A percentile compares a stretch with the other conserved stretches of the same genome.
phyloP scores from a whole-genome alignment of 2,113 vertebrate genomes.

The Rhinoptilus africanus region DNA sequence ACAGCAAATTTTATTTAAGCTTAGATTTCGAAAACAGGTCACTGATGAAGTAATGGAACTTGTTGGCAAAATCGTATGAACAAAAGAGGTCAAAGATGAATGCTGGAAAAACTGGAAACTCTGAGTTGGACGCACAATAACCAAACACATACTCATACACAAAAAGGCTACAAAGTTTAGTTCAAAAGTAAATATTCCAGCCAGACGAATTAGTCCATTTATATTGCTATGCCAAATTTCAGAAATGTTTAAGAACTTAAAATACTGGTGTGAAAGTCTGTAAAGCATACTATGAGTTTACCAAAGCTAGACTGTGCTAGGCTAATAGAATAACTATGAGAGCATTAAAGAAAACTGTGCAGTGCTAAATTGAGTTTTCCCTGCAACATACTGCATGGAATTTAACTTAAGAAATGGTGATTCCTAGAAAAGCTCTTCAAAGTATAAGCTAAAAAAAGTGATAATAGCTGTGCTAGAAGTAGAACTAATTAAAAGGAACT shows the following conservation, averaged over 20 bases:
- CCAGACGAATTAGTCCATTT: neutral
- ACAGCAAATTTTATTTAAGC: neutral
- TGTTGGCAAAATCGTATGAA: neutral
- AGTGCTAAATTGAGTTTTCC: neutral
- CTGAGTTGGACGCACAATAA: neutral
- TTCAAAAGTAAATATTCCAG: neutral
- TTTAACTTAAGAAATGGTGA: neutral
- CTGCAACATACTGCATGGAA: neutral
- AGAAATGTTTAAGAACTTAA: neutral
- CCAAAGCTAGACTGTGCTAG: neutral
- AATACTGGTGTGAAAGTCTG: accelerated
- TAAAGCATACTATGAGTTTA: neutral
- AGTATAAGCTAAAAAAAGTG: neutral
- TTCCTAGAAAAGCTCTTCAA: neutral
- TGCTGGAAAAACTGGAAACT: neutral
- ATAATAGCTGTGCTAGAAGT: neutral
- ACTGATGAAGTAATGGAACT: neutral
- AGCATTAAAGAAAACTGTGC: neutral
- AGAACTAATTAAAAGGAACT: neutral
- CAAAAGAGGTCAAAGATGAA: neutral
- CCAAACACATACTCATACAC: accelerated
- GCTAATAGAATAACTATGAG: neutral
- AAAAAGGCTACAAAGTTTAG: neutral
- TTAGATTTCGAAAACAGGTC: neutral
- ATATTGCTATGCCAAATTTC: neutral